Conservation (phyloP, 2,888 invertebrate genomes). For the Noctua pronuba region DNA sequence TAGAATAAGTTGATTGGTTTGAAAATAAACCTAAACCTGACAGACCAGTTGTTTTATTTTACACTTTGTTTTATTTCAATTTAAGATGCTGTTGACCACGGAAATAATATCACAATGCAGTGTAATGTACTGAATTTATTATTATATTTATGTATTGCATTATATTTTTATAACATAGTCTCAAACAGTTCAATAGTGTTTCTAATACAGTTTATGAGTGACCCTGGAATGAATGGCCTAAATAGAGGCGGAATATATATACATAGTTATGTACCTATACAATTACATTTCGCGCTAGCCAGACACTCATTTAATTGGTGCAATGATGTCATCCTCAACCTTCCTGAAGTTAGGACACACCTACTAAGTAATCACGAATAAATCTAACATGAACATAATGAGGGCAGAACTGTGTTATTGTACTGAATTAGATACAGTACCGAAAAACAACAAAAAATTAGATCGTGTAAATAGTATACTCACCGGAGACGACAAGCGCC, state of each 20-base stretch:
- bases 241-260: conserved; percentile 7
- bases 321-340: conserved; percentile 55
- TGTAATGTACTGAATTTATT: not conserved
- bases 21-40: not conserved
- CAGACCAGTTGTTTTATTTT: not conserved
- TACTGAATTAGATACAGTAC: not conserved
- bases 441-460: conserved; percentile 42
- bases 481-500: conserved; percentile 98
- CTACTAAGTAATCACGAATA: not conserved
- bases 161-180: not conserved
- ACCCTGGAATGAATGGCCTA: not conserved
- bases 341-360: conserved; percentile 7
- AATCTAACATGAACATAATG: not conserved
- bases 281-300: conserved; percentile 43
- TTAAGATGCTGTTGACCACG: not conserved
- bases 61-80: not conserved
- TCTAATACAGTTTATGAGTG: not conserved
- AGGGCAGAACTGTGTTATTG: not conserved
- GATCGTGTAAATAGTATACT: conserved; percentile 65
- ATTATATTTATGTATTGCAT: not conserved
- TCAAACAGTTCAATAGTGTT: not conserved
- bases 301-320: conserved; percentile 44
- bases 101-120: not conserved
- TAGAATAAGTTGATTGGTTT: not conserved
- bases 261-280: conserved; percentile 2